A percentile compares a stretch with the other conserved stretches of the same genome.
Conservation (phyloP, 2,113 vertebrate genomes). For the Emydocephalus ijimae region DNA sequence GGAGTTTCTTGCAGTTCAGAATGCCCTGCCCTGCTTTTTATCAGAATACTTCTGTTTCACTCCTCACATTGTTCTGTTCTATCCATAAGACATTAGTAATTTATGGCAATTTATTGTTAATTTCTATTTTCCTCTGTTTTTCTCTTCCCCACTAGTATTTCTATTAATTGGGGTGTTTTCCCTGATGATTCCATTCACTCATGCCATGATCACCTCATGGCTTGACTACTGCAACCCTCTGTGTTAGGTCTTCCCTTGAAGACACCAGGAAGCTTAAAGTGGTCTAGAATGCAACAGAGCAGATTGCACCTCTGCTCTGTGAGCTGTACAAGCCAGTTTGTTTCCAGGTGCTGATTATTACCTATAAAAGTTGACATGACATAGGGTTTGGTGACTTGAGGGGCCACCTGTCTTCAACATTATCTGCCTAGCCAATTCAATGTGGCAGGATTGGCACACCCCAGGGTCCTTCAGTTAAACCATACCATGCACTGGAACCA, state of each 20-base stretch:
- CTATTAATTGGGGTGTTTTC: background rate
- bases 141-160: background rate
- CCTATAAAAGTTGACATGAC: background rate
- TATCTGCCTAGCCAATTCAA: background rate
- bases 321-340: background rate
- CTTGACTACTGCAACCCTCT: background rate
- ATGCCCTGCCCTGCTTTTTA: background rate
- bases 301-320: background rate
- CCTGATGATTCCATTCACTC: background rate
- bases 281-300: background rate
- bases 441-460: background rate
- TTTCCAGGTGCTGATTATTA: background rate
- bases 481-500: background rate
- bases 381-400: background rate
- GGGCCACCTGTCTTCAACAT: background rate
- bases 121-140: background rate
- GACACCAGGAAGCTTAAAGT: background rate
- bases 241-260: background rate
- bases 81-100: background rate
- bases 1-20: background rate
- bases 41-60: background rate
- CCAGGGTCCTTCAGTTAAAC: background rate
- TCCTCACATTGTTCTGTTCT: background rate
- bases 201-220: background rate
- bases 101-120: background rate